These are phyloP conservation scores for Ranitomeya variabilis DNA, from an alignment of 2,113 vertebrate genomes.

Conservation along the genomic window DNA sequence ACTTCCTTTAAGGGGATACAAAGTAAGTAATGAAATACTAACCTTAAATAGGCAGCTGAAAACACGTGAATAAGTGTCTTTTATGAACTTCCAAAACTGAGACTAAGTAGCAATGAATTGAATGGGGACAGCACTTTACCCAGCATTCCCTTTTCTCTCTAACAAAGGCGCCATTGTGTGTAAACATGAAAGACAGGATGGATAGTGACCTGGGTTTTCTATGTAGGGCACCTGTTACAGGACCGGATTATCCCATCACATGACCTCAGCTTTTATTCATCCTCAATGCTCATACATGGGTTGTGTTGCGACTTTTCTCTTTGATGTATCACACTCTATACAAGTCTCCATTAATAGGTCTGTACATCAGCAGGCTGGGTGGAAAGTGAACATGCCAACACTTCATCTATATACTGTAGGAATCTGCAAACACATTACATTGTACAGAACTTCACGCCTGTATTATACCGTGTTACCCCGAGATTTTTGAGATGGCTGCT, in stretches of 20 bases:
- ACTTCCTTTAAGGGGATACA: background rate
- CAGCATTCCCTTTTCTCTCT: constrained; percentile 10
- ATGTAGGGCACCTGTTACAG: constrained; percentile 35
- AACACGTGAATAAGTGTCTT: background rate
- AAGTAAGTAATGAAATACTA: background rate
- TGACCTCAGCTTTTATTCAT: constrained; percentile 4
- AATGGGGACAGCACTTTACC: constrained; percentile 34
- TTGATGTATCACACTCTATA: background rate
- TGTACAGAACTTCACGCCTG: background rate
- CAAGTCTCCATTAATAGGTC: background rate
- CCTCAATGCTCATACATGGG: background rate
- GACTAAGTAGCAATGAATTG: constrained; percentile 7
- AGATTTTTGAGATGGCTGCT: background rate
- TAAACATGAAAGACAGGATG: constrained; percentile 27
- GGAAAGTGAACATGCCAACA: background rate
- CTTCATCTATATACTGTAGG: background rate
- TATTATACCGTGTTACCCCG: background rate
- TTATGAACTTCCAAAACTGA: constrained; percentile 4
- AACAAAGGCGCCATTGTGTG: constrained; percentile 8
- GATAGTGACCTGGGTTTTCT: constrained; percentile 34
- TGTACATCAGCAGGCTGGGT: background rate
- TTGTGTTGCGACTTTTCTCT: constrained; percentile 6
- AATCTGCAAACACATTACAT: background rate
- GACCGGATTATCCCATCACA: constrained; percentile 27
- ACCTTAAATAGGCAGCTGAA: background rate